Evolutionary conservation across 2,888 invertebrate species (phyloP), one percentile per base, ranked within the genome.

Genomic region (Fragum fragum): DNA sequence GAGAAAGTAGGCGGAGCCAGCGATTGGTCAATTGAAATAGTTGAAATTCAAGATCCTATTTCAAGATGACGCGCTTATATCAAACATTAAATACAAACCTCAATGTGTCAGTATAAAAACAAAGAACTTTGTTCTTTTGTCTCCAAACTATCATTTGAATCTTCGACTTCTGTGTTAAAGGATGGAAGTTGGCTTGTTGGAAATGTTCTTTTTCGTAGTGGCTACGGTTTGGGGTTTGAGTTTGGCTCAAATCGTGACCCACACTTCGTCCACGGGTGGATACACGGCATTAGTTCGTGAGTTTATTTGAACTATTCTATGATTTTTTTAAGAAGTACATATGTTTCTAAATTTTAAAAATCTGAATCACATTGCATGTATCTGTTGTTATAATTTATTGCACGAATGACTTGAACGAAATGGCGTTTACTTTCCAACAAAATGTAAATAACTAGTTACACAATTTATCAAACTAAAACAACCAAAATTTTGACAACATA

Each of bases 101-200:
- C 32, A 36, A 47, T 18, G n/a, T 47, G 47, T 47, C 47, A 47
- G 47, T 47, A 47, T 47, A 47, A 47, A 47, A 47, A 47, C 47
- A 47, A 47, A 47, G 47, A 47, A 47, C 47, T 47, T 16, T 47
- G 3, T 14, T 47, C n/a, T 47, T 16, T 47, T n/a, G 7, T 47
- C 47, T 47, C 16, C n/a, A 2, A 47, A 18, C 5, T 47, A 16
- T 47, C 14, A 47, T 47, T 47, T 47, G 16, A 47, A n/a, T 47
- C 47, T 14, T 47, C 16, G 47, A 47, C 16, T 18, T 47, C 47
- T 47, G 3, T 47, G 47, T 47, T 5, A 14, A 47, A 47, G 2
- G 18, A 47, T 47, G 47, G 47, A 47, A 3, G 3, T 14, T 14
- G 47, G 14, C 32, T 3, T 36, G 5, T 47, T 14, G 16, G 47